These are phyloP conservation scores for Accipiter virgatus DNA, from an alignment of 2,113 vertebrate species.

Conservation along the genomic window DNA sequence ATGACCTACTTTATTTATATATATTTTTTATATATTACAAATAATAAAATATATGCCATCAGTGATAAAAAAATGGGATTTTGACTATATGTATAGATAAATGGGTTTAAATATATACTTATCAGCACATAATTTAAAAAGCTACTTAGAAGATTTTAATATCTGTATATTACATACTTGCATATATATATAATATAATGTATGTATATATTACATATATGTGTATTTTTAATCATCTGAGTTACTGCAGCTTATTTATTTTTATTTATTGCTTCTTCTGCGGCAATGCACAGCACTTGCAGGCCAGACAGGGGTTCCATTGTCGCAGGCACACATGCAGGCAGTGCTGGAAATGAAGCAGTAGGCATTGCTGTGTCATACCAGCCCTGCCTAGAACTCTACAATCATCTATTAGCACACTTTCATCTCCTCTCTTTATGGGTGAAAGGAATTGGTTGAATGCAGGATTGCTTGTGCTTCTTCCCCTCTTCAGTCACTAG, in stretches of 20 bases:
- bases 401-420: background rate
- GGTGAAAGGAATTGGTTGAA: background rate
- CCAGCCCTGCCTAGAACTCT: background rate
- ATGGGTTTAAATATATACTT: background rate
- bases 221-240: background rate
- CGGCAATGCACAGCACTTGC: background rate
- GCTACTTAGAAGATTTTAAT: background rate
- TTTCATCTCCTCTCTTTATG: background rate
- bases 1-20: background rate
- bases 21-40: background rate
- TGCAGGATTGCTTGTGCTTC: background rate
- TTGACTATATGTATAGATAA: background rate
- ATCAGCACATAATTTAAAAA: background rate
- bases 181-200: too few relatives aligned
- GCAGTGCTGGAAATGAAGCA: background rate
- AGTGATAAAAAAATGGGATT: background rate
- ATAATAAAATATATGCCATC: background rate
- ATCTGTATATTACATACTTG: background rate
- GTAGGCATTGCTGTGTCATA: background rate
- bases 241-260: background rate
- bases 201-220: fast-evolving
- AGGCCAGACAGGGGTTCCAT: background rate
- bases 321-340: background rate
- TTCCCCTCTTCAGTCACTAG: background rate
- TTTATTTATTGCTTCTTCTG: background rate